A percentile compares a stretch with the other conserved stretches of the same genome.
phyloP scores from a whole-genome alignment of 2,113 vertebrate genomes.

The Genyomyrus donnyi region DNA sequence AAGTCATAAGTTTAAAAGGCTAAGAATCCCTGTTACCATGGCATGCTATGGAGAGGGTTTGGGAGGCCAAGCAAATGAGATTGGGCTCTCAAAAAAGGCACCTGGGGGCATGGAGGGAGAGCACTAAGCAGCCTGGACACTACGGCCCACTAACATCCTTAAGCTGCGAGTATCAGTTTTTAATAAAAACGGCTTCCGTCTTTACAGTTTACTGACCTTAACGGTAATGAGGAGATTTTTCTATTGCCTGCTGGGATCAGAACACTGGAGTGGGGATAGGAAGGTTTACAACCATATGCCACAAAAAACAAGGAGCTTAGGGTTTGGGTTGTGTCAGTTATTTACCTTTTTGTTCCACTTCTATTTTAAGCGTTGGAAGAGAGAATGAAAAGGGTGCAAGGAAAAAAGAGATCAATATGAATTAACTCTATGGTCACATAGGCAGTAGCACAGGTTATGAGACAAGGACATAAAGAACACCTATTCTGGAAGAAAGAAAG shows the following conservation, averaged over 20 bases:
- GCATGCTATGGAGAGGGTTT: slow-evolving; percentile 92
- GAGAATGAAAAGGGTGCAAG: slow-evolving; percentile 94
- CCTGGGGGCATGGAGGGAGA: slow-evolving; percentile 69
- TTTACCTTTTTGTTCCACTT: slow-evolving; percentile 99
- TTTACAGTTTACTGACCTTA: slow-evolving; percentile 47
- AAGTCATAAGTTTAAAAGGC: slow-evolving; percentile 73
- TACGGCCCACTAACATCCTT: slow-evolving; percentile 75
- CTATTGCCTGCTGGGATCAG: slow-evolving; percentile 70
- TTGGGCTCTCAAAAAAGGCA: slow-evolving; percentile 72
- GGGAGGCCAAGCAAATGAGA: slow-evolving; percentile 89
- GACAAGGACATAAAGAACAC: slow-evolving; percentile 79
- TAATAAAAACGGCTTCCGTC: slow-evolving; percentile 63
- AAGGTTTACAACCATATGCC: slow-evolving; percentile 92
- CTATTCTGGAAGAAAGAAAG: slow-evolving; percentile 72
- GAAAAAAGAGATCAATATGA: slow-evolving; percentile 98
- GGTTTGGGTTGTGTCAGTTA: slow-evolving; percentile 87
- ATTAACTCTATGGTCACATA: slow-evolving; percentile 85
- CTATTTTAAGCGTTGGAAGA: slow-evolving; percentile 99
- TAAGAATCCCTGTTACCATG: slow-evolving; percentile 82
- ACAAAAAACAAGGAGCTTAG: slow-evolving; percentile 93
- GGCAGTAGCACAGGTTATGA: slow-evolving; percentile 85
- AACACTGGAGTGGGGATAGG: slow-evolving; percentile 77
- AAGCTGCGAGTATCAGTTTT: slow-evolving; percentile 65
- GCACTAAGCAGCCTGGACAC: slow-evolving; percentile 70
- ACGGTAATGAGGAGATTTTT: slow-evolving; percentile 47